Percentiles rank a stretch among this genome's conserved stretches.
These are phyloP conservation scores for Lutraria rhynchaena DNA, from an alignment of 1,140 invertebrate species.

Conservation along the genomic window DNA sequence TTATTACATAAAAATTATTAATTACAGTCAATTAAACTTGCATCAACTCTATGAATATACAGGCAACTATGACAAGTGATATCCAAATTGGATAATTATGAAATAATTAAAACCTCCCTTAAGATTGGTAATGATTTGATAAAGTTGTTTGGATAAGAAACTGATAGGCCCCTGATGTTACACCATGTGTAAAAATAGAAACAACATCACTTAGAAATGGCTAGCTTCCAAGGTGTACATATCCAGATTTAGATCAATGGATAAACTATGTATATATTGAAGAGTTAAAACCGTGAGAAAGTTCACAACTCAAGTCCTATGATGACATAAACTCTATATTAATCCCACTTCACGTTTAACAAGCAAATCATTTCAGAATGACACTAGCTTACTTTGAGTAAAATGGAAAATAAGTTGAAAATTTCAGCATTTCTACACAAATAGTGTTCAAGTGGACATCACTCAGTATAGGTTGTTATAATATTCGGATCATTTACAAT, in stretches of 20 bases:
- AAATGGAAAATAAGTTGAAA: background rate
- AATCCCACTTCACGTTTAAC: conserved; percentile 43
- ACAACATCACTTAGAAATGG: conserved; percentile 3
- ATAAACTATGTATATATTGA: conserved; percentile 17
- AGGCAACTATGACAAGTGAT: no score
- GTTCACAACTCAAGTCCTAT: conserved; percentile 21
- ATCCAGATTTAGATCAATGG: conserved; percentile 7
- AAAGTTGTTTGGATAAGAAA: background rate
- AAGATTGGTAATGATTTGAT: no score
- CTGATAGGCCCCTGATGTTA: conserved; percentile 19
- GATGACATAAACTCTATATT: conserved; percentile 56
- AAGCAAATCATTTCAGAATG: conserved; percentile 35
- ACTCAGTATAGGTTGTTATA: background rate
- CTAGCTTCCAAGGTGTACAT: conserved; percentile 11
- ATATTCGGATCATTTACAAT: conserved; percentile 29
- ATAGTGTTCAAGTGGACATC: conserved; percentile 37
- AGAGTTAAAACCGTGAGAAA: conserved; percentile 48
- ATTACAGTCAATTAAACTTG: no score
- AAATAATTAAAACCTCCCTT: no score
- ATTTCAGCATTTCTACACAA: conserved; percentile 22
- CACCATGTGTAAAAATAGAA: conserved; percentile 42
- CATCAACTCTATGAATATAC: no score
- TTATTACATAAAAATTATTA: no score
- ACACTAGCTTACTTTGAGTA: conserved; percentile 14
- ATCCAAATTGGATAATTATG: no score